Percentiles rank a stretch among this genome's conserved stretches.
Conservation (phyloP, 2,113 vertebrate species). For the Saguinus midas region DNA sequence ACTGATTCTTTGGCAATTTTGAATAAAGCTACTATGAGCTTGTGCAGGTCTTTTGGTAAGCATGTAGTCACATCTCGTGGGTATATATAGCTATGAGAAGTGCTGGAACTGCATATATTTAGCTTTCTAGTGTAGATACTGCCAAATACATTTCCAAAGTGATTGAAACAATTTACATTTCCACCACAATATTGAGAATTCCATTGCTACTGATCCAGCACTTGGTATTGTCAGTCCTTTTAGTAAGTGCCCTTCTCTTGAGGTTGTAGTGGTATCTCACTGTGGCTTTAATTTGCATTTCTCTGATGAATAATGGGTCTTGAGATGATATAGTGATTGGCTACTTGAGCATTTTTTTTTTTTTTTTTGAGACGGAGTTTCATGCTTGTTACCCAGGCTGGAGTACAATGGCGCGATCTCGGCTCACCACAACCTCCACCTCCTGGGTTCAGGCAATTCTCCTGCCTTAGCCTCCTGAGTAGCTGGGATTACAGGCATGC, state of each 20-base stretch:
- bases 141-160: background rate
- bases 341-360: background rate
- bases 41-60: background rate
- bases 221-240: background rate
- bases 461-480: too few relatives aligned
- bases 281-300: constrained; percentile 4
- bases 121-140: background rate
- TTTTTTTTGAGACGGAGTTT: too few relatives aligned
- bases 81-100: background rate
- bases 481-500: too few relatives aligned
- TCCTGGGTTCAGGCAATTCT: too few relatives aligned
- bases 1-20: background rate
- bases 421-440: too few relatives aligned
- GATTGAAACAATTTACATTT: background rate
- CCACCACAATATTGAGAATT: background rate
- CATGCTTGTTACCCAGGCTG: too few relatives aligned
- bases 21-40: background rate
- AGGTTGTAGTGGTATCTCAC: background rate
- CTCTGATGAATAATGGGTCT: background rate
- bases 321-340: background rate
- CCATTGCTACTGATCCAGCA: background rate
- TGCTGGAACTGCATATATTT: background rate
- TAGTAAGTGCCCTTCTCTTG: background rate
- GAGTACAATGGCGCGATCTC: too few relatives aligned
- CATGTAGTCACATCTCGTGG: background rate